Evolutionary conservation across 1,140 invertebrate genomes (phyloP).

Genomic region (Heterodera carotae): DNA sequence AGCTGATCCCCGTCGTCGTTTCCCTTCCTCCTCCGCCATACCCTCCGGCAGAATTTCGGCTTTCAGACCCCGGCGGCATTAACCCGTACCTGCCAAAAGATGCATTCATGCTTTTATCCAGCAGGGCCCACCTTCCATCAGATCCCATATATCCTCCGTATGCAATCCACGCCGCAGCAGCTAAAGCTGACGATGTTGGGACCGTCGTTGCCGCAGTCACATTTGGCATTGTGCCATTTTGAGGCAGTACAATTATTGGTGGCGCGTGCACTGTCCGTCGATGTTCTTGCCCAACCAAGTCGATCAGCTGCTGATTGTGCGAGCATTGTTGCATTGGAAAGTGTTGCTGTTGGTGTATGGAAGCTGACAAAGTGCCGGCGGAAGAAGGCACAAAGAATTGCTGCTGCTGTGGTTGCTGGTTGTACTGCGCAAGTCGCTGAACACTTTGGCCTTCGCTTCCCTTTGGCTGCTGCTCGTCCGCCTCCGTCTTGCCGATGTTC

Average conservation of each 20-base stretch:
- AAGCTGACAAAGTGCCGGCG: neutral
- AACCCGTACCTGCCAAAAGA: neutral
- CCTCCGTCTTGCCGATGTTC: neutral
- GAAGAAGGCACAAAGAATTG: neutral
- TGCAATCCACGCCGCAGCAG: conserved; percentile 13
- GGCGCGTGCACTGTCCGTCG: neutral
- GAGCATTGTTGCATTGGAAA: neutral
- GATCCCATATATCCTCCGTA: conserved; percentile 9
- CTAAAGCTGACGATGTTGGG: conserved; percentile 1
- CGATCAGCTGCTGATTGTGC: neutral
- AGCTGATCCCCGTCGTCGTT: neutral
- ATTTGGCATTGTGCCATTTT: neutral
- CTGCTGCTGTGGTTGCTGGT: conserved; percentile 6
- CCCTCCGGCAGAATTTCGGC: neutral
- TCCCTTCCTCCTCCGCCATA: neutral
- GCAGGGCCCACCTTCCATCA: neutral
- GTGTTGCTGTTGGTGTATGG: neutral
- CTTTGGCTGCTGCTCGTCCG: neutral
- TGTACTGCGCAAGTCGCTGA: neutral
- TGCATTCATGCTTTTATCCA: neutral
- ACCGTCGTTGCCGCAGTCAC: neutral
- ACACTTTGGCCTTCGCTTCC: neutral
- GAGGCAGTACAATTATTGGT: neutral
- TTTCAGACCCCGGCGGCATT: neutral
- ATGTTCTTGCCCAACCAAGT: neutral